Evolutionary conservation across 2,888 invertebrate species (phyloP).

Genomic region (Drosophila buzzatii): DNA sequence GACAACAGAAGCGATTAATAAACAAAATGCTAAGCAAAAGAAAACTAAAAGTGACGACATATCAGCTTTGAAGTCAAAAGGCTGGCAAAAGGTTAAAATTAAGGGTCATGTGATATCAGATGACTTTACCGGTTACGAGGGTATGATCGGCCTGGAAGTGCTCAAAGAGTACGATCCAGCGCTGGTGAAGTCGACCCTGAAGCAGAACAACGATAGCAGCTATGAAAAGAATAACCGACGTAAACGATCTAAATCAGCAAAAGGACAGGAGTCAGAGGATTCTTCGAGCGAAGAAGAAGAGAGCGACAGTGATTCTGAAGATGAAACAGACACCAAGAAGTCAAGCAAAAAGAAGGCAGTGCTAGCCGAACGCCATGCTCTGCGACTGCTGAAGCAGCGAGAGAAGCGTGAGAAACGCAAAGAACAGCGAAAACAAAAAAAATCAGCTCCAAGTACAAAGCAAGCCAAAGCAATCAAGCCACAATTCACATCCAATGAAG

Average conservation of each 20-base stretch:
- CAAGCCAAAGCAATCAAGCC: background rate
- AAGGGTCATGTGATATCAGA: slow-evolving; percentile 86
- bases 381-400: slow-evolving; percentile 61
- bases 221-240: slow-evolving; percentile 65
- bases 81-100: slow-evolving; percentile 89
- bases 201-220: slow-evolving; percentile 55
- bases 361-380: slow-evolving; percentile 61
- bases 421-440: slow-evolving; percentile 41
- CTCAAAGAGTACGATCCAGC: slow-evolving; percentile 88
- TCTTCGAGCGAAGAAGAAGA: slow-evolving; percentile 42
- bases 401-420: slow-evolving; percentile 66
- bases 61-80: slow-evolving; percentile 19
- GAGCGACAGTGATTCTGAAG: slow-evolving; percentile 37
- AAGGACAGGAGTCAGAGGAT: slow-evolving; percentile 1
- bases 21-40: slow-evolving; percentile 21
- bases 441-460: slow-evolving; percentile 16
- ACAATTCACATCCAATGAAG: slow-evolving; percentile 42
- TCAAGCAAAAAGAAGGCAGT: slow-evolving; percentile 69
- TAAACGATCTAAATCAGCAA: slow-evolving; percentile 10
- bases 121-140: slow-evolving; percentile 87
- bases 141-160: slow-evolving; percentile 92
- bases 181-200: slow-evolving; percentile 85
- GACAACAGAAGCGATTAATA: slow-evolving; percentile 26
- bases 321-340: slow-evolving; percentile 22
- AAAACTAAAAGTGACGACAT: background rate